These are phyloP conservation scores for Oxyteleia sp. DNA, from an alignment of 2,888 invertebrate genomes.

Conservation along the genomic window DNA sequence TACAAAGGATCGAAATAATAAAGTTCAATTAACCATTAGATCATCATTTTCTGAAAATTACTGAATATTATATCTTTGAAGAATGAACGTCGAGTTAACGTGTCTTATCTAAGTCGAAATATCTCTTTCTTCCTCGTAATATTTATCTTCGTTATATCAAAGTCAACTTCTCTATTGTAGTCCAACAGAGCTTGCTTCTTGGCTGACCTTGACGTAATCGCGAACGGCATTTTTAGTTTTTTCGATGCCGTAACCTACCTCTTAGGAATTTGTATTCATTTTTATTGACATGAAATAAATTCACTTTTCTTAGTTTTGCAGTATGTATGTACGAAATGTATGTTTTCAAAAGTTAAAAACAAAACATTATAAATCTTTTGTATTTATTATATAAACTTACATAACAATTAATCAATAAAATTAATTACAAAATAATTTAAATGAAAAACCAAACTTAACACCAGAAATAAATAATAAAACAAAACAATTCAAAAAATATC, in stretches of 20 bases:
- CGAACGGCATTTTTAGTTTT: conserved; percentile 44
- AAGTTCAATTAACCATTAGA: conserved; percentile 46
- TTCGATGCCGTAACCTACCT: conserved; percentile 11
- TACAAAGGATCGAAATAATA: conserved; percentile 21
- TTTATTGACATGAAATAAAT: not conserved
- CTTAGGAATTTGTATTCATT: not conserved
- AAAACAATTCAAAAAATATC: not conserved
- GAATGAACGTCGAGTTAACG: conserved; percentile 35
- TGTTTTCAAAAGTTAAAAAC: not conserved
- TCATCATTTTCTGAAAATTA: conserved; percentile 51
- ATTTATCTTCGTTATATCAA: conserved; percentile 69
- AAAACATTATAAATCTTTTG: too few relatives aligned
- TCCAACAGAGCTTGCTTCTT: conserved; percentile 35
- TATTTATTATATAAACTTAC: too few relatives aligned
- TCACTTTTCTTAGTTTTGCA: not conserved
- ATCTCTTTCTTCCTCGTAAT: conserved; percentile 49
- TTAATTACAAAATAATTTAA: too few relatives aligned
- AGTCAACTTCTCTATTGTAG: conserved; percentile 66
- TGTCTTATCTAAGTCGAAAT: conserved; percentile 59
- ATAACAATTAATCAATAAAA: too few relatives aligned
- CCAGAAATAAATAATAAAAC: too few relatives aligned
- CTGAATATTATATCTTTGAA: conserved; percentile 54
- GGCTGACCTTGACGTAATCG: conserved; percentile 58
- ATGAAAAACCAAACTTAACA: too few relatives aligned
- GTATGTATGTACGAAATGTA: not conserved